Evolutionary conservation across 2,888 invertebrate species (phyloP).

Genomic region (Calliphora vomitoria): DNA sequence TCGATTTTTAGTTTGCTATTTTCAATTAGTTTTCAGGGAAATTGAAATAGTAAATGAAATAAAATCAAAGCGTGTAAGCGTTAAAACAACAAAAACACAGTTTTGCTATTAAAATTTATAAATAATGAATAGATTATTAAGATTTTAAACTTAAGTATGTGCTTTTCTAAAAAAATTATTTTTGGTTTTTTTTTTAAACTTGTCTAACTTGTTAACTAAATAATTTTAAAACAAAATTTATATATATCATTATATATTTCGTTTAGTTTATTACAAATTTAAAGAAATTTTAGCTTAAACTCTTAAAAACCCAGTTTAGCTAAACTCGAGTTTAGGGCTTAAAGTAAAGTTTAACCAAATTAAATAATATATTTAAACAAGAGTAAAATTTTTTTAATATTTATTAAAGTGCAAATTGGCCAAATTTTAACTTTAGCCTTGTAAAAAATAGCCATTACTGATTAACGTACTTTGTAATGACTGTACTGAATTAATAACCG

Average conservation of each 20-base stretch:
- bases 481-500: too few species aligned
- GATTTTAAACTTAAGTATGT: too few species aligned
- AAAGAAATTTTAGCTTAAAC: not conserved
- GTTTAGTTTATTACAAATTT: not conserved
- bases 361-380: not conserved
- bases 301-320: slow-evolving; percentile 2
- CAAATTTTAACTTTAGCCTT: too few species aligned
- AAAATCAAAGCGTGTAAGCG: not conserved
- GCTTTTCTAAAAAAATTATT: too few species aligned
- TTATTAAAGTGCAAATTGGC: too few species aligned
- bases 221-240: not conserved
- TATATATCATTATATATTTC: not conserved
- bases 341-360: not conserved
- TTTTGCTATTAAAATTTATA: too few species aligned
- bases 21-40: not conserved
- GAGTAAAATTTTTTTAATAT: not conserved
- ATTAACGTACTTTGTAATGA: too few species aligned
- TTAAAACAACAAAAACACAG: not conserved
- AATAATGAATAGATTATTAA: too few species aligned
- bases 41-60: not conserved
- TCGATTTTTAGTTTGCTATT: too few species aligned
- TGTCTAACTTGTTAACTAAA: not conserved
- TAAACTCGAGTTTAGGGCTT: slow-evolving; percentile 31
- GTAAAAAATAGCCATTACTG: too few species aligned
- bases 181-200: not conserved